phyloP scores from a whole-genome alignment of 2,113 vertebrate species.

The Plecotus auritus region DNA sequence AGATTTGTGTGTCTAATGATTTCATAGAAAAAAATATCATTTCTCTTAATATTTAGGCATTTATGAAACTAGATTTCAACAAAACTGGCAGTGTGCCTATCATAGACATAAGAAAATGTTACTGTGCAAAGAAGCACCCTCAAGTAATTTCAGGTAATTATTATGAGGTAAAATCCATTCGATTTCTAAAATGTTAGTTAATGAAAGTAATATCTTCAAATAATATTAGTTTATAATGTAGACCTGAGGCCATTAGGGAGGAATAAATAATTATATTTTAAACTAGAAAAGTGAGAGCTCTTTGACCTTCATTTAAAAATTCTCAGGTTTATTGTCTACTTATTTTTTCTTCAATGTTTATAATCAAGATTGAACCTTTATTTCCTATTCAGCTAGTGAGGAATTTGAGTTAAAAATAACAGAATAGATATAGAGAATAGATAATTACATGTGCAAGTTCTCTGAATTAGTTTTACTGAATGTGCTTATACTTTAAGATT shows the following conservation, averaged over 20 bases:
- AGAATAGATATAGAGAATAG: neutral
- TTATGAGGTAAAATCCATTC: neutral
- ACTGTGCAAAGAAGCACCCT: constrained; percentile 83
- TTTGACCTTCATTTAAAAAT: constrained; percentile 8
- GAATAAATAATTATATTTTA: neutral
- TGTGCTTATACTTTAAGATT: neutral
- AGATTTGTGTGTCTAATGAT: neutral
- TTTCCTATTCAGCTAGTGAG: neutral
- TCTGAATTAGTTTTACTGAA: neutral
- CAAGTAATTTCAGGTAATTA: constrained; percentile 82
- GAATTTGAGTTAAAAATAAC: neutral
- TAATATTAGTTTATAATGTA: neutral
- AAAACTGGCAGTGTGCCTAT: constrained; percentile 82
- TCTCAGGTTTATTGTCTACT: neutral
- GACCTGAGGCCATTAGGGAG: neutral
- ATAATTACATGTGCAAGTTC: neutral
- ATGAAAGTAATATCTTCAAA: constrained; percentile 24
- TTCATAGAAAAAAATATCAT: neutral
- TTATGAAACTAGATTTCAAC: constrained; percentile 88
- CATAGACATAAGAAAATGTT: constrained; percentile 85
- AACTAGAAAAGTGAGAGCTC: neutral
- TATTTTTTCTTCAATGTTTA: neutral
- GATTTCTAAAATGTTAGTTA: constrained; percentile 24
- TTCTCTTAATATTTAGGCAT: constrained; percentile 78
- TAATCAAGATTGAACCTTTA: neutral